A percentile compares a stretch with the other conserved stretches of the same genome.
phyloP scores from a whole-genome alignment of 2,797 vertebrate genomes.

The Cossypha heuglini region DNA sequence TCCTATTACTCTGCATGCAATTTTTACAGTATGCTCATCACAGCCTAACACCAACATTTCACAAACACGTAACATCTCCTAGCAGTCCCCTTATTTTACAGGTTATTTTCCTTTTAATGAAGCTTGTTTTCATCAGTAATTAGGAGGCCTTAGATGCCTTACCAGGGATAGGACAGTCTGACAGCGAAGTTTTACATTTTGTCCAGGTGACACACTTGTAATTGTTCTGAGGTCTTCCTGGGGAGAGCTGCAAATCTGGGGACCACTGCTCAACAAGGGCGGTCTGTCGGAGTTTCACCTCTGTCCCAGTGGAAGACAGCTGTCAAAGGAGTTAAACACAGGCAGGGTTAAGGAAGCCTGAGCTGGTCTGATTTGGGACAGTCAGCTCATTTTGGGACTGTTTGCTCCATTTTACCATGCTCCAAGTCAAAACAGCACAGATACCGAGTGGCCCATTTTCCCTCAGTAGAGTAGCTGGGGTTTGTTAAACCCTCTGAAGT shows the following conservation, averaged over 20 bases:
- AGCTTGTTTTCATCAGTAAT: neutral
- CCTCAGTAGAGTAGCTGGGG: neutral
- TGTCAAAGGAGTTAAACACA: neutral
- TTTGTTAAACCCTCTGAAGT: neutral
- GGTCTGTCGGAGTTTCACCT: neutral
- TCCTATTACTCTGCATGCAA: neutral
- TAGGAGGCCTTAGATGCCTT: neutral
- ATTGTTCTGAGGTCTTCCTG: neutral
- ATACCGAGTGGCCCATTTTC: neutral
- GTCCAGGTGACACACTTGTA: neutral
- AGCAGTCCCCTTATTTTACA: neutral
- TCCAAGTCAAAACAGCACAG: neutral
- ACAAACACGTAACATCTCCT: neutral
- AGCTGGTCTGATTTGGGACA: neutral
- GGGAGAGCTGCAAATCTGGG: neutral
- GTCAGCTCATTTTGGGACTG: neutral
- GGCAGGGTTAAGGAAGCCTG: neutral
- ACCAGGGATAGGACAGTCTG: neutral
- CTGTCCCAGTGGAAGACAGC: neutral
- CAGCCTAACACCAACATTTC: neutral
- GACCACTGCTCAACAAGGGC: neutral
- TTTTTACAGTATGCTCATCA: neutral
- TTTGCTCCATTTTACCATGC: neutral
- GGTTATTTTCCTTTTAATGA: neutral
- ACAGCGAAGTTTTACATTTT: constrained; percentile 1